Percentiles rank a stretch among this genome's conserved stretches.
Conservation (phyloP, 2,888 invertebrate species). For the Macropis europaea region DNA sequence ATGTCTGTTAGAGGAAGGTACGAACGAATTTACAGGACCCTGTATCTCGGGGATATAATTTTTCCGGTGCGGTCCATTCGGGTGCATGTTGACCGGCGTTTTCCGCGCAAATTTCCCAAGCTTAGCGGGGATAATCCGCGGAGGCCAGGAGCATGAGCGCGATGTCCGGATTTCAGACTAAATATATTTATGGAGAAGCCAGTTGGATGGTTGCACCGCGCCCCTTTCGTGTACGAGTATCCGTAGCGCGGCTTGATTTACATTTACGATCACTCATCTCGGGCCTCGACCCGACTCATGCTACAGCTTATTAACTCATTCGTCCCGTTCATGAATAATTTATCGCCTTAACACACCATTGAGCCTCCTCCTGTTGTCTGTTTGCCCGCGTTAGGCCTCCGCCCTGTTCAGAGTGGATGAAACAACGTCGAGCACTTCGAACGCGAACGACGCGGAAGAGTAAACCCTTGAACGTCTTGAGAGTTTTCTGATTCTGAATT, state of each 20-base stretch:
- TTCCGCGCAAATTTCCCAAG: conserved; percentile 11
- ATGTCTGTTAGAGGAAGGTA: too few relatives aligned
- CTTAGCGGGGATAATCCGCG: conserved; percentile 27
- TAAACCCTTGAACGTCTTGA: conserved; percentile 15
- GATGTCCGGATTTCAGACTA: conserved; percentile 36
- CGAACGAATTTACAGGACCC: neutral
- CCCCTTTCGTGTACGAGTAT: conserved; percentile 54
- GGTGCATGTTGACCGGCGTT: neutral
- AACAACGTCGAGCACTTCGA: neutral
- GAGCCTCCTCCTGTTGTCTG: conserved; percentile 13
- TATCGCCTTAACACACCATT: conserved; percentile 59
- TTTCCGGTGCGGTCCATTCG: conserved; percentile 8
- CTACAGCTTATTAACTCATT: conserved; percentile 72
- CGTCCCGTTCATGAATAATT: conserved; percentile 72
- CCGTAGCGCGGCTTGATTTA: conserved; percentile 63
- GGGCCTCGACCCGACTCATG: conserved; percentile 51
- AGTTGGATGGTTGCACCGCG: conserved; percentile 26
- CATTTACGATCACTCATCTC: conserved; percentile 73
- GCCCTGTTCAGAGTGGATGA: neutral
- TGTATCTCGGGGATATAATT: conserved; percentile 12
- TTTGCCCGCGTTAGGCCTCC: neutral
- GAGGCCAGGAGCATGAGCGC: conserved; percentile 6
- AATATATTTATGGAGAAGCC: conserved; percentile 47
- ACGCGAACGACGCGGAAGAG: neutral
- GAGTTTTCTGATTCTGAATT: conserved; percentile 6